Conservation (phyloP, 2,797 vertebrate species). For the Ceyx erithaca region DNA sequence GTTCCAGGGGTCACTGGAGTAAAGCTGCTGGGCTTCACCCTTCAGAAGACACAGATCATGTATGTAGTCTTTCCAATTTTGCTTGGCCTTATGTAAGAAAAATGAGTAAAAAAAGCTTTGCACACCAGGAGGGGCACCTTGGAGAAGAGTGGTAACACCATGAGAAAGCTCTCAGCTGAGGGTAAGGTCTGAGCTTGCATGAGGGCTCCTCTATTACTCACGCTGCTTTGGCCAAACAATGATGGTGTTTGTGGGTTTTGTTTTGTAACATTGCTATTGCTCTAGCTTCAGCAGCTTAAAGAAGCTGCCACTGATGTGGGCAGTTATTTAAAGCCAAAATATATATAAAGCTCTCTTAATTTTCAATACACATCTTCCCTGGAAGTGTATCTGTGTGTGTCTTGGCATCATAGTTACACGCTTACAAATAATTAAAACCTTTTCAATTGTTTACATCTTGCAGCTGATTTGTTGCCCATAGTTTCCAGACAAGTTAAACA, state of each 20-base stretch:
- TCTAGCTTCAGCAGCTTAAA: neutral
- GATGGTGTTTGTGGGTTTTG: neutral
- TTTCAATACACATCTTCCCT: slow-evolving; percentile 35
- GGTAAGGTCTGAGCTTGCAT: neutral
- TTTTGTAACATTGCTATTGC: slow-evolving; percentile 49
- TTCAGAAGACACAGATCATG: neutral
- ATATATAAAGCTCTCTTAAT: neutral
- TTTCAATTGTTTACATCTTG: slow-evolving; percentile 27
- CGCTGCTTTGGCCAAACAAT: neutral
- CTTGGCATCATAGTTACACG: neutral
- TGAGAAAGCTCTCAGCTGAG: neutral
- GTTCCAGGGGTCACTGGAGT: neutral
- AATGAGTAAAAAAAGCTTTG: neutral
- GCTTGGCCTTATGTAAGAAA: neutral
- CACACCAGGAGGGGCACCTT: neutral
- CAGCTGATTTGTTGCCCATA: neutral
- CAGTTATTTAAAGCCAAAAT: slow-evolving; percentile 18
- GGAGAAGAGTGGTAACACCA: neutral
- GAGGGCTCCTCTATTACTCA: slow-evolving; percentile 44
- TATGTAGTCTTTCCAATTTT: neutral
- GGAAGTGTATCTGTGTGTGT: slow-evolving; percentile 17
- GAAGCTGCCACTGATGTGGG: slow-evolving; percentile 54
- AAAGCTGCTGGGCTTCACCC: neutral
- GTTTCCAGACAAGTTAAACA: neutral
- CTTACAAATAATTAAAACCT: slow-evolving; percentile 5